These are phyloP conservation scores for Phasianus colchicus DNA, from an alignment of 2,113 vertebrate species.

Conservation along the genomic window DNA sequence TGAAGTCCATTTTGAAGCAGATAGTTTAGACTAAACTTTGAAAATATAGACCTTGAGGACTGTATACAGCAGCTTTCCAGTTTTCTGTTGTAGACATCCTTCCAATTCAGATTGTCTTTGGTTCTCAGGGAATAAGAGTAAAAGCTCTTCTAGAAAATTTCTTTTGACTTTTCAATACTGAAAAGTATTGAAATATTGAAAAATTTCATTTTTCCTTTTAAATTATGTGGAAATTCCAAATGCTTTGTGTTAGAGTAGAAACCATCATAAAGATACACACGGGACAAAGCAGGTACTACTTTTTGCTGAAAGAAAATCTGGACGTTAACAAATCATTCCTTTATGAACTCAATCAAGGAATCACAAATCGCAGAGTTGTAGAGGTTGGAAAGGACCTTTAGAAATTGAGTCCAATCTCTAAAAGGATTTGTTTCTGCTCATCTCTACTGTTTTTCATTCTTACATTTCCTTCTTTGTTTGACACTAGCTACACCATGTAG, in stretches of 20 bases:
- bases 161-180: not conserved
- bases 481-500: not conserved
- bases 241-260: not conserved
- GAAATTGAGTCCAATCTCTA: no score
- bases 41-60: not conserved
- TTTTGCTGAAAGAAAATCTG: not conserved
- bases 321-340: not conserved
- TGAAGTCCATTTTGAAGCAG: not conserved
- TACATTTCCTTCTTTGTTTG: not conserved
- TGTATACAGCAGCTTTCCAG: not conserved
- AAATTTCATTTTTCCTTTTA: not conserved
- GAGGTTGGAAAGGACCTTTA: no score
- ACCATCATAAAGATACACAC: not conserved
- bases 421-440: not conserved
- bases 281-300: not conserved
- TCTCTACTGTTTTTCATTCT: not conserved
- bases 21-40: not conserved
- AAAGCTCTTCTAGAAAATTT: not conserved
- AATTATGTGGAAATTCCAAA: not conserved
- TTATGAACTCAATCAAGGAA: rapidly evolving
- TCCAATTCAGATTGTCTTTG: not conserved
- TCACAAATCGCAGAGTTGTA: no score
- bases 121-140: not conserved
- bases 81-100: not conserved
- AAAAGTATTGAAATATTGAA: no score